Evolutionary conservation across 2,888 invertebrate genomes (phyloP).

Genomic region (Psococerastis gibbosa): DNA sequence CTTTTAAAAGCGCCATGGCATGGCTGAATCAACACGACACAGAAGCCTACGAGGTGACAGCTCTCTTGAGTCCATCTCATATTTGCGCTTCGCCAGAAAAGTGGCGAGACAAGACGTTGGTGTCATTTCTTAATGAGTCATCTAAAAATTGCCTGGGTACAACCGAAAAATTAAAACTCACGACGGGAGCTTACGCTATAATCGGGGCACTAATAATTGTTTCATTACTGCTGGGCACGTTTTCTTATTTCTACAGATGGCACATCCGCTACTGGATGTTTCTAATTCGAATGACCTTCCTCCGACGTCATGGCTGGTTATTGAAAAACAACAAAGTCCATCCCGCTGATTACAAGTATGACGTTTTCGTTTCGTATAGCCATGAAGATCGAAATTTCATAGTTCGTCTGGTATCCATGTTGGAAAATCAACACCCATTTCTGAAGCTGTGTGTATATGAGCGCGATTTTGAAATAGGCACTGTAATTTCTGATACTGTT

Average conservation of each 20-base stretch:
- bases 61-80: background rate
- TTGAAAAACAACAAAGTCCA: slow-evolving; percentile 20
- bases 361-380: slow-evolving; percentile 40
- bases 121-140: background rate
- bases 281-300: slow-evolving; percentile 32
- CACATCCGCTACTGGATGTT: slow-evolving; percentile 34
- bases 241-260: slow-evolving; percentile 13
- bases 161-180: background rate
- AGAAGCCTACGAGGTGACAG: no score
- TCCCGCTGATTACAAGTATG: slow-evolving; percentile 29
- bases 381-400: slow-evolving; percentile 42
- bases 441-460: slow-evolving; percentile 49
- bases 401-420: slow-evolving; percentile 34
- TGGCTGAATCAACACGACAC: slow-evolving; percentile 10
- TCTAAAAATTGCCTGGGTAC: background rate
- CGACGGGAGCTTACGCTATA: background rate
- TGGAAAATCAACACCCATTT: slow-evolving; percentile 38
- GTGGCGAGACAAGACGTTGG: slow-evolving; percentile 5
- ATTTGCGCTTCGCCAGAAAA: background rate
- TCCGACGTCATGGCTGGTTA: slow-evolving; percentile 23
- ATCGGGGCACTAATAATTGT: background rate
- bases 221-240: slow-evolving; percentile 1
- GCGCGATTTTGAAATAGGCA: slow-evolving; percentile 43
- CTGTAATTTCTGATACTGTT: slow-evolving; percentile 44
- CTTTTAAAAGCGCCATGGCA: slow-evolving; percentile 23